Base-by-base conservation (phyloP, 35 echinoderm and acorn worm genomes). In the Diadema setosum region DNA sequence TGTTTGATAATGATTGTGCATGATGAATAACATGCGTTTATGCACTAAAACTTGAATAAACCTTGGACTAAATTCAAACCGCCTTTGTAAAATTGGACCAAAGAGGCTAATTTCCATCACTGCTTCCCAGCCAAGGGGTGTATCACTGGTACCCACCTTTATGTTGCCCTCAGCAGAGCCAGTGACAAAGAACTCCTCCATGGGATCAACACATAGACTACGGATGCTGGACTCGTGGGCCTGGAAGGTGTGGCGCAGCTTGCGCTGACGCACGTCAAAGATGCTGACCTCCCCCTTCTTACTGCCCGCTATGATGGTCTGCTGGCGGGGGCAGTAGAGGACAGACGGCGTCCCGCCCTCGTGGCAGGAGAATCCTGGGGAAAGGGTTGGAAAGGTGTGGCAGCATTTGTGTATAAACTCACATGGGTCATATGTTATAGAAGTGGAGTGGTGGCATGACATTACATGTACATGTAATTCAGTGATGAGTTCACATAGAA, bases 101-200 rank as follows among this genome's bases (percentile, higher is more conserved):
- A n/a, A n/a, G n/a, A n/a, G n/a, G n/a, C n/a, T n/a, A n/a, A n/a
- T n/a, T n/a, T n/a, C n/a, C n/a, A n/a, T n/a, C n/a, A n/a, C n/a
- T n/a, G n/a, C n/a, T n/a, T n/a, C n/a, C n/a, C n/a, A n/a, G n/a
- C n/a, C n/a, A n/a, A n/a, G n/a, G n/a, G n/a, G n/a, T n/a, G n/a
- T n/a, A n/a, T n/a, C n/a, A n/a, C n/a, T n/a, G 2, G 12, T 55
- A 42, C 80, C 31, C 84, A 99, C 96, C 87, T 99, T 99, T 17
- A 99, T 99, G 34, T 99, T 91, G 20, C 96, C 96, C 65, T 99
- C 96, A 14, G 96, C 89, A 18, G 96, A 99, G 3, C 96, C 96
- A 15, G 88, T 98, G 23, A 92, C 93, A 87, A 94, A 95, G 82
- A 94, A 94, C n/a, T 91, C 90, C 43, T 99, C 93, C 58, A 80